These are phyloP conservation scores for Lepilemur septentrionalis DNA, from an alignment of 2,797 vertebrate species.

Conservation along the genomic window DNA sequence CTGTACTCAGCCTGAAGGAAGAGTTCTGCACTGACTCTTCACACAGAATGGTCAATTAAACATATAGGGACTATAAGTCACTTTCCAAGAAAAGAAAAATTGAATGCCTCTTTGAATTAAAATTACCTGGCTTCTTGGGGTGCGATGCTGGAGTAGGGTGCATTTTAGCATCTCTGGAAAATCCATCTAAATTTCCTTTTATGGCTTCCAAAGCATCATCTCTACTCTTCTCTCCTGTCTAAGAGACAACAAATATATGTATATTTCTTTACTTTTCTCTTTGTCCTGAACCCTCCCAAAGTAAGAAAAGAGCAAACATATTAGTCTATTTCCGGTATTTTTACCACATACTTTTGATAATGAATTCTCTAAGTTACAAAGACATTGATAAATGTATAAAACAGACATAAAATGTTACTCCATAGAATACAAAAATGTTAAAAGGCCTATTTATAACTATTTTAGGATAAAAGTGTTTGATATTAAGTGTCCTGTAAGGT, in stretches of 20 bases:
- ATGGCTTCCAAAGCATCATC: slow-evolving; percentile 99
- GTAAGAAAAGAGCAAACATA: not conserved
- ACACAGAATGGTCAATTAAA: not conserved
- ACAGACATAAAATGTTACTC: not conserved
- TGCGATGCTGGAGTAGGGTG: slow-evolving; percentile 95
- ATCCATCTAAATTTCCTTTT: slow-evolving; percentile 99
- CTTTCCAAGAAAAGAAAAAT: slow-evolving; percentile 16
- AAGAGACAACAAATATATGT: slow-evolving; percentile 62
- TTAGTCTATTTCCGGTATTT: not conserved
- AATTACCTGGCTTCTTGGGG: slow-evolving; percentile 94
- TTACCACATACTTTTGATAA: not conserved
- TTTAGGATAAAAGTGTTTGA: not conserved
- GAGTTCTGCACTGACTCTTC: slow-evolving; percentile 6
- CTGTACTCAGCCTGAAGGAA: slow-evolving; percentile 36
- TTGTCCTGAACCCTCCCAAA: not conserved
- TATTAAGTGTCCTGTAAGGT: not conserved
- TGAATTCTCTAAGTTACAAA: slow-evolving; percentile 42
- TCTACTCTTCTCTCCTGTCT: slow-evolving; percentile 95
- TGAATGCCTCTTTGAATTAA: slow-evolving; percentile 38
- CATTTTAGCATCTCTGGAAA: slow-evolving; percentile 99
- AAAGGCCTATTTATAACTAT: slow-evolving; percentile 22
- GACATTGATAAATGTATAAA: not conserved
- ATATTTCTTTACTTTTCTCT: not conserved
- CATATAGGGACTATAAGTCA: not conserved
- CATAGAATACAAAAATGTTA: slow-evolving; percentile 9